phyloP scores from a whole-genome alignment of 2,888 invertebrate genomes.

The Erannis defoliaria region DNA sequence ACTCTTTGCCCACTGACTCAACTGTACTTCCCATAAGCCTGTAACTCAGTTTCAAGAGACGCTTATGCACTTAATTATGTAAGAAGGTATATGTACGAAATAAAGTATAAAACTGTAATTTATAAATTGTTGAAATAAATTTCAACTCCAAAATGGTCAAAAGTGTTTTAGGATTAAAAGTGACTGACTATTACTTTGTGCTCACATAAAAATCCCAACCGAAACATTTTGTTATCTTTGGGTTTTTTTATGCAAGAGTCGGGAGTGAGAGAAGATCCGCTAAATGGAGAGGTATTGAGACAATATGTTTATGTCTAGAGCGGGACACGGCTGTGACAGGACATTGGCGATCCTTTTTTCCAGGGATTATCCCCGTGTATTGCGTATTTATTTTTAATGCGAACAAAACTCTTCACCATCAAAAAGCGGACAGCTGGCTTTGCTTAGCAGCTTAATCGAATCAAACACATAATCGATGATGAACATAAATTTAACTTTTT shows the following conservation, averaged over 20 bases:
- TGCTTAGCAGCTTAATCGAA: too few species aligned
- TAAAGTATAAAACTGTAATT: too few species aligned
- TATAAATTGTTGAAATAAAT: too few species aligned
- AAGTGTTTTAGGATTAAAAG: neutral
- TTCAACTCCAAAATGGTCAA: neutral
- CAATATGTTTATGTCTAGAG: slow-evolving; percentile 63
- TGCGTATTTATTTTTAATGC: slow-evolving; percentile 16
- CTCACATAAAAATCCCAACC: slow-evolving; percentile 1
- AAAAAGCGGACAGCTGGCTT: too few species aligned
- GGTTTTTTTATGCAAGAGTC: slow-evolving; percentile 2
- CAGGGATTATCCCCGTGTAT: slow-evolving; percentile 10
- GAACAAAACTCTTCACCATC: neutral
- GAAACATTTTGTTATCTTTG: too few species aligned
- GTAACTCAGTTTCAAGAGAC: too few species aligned
- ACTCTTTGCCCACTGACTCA: too few species aligned
- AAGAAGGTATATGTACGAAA: too few species aligned
- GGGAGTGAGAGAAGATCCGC: slow-evolving; percentile 16
- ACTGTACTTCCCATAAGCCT: too few species aligned
- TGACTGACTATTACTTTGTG: neutral
- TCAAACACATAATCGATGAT: too few species aligned
- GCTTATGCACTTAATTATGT: too few species aligned
- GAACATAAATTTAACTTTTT: too few species aligned
- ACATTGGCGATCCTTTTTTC: slow-evolving; percentile 35
- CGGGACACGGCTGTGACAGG: slow-evolving; percentile 63
- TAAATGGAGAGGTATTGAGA: slow-evolving; percentile 47